These are phyloP conservation scores for Grus americana DNA, from an alignment of 2,113 vertebrate genomes.

Conservation along the genomic window DNA sequence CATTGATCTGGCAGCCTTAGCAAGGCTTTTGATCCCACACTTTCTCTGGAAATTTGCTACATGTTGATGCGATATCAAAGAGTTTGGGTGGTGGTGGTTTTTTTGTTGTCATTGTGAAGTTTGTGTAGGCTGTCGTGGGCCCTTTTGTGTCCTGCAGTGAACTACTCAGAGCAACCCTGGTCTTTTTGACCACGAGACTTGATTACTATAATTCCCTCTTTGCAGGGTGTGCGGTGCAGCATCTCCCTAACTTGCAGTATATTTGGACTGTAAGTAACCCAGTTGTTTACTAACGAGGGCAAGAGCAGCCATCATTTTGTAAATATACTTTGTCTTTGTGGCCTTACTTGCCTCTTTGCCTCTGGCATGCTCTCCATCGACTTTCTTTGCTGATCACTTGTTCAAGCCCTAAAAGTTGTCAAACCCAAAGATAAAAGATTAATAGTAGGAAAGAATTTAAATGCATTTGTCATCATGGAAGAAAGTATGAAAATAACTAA, in stretches of 20 bases:
- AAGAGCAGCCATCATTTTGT: background rate
- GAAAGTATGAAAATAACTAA: background rate
- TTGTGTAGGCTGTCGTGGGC: background rate
- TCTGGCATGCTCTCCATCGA: background rate
- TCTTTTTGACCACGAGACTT: background rate
- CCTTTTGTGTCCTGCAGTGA: background rate
- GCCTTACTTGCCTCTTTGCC: background rate
- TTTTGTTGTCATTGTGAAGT: background rate
- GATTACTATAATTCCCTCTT: constrained; percentile 47
- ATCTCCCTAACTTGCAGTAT: background rate
- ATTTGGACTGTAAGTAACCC: background rate
- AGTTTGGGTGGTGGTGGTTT: background rate
- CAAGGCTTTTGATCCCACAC: background rate
- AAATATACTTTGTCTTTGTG: background rate
- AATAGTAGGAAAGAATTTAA: background rate
- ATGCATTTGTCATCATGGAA: background rate
- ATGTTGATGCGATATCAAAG: background rate
- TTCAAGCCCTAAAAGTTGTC: background rate
- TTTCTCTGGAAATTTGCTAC: background rate
- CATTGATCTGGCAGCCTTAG: background rate
- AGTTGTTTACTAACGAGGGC: background rate
- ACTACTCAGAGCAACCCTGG: background rate
- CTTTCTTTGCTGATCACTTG: background rate
- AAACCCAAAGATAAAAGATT: background rate
- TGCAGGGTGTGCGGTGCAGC: background rate